These are phyloP conservation scores for Leucoraja ocellata DNA, from an alignment of 2,797 vertebrate species.

Conservation along the genomic window DNA sequence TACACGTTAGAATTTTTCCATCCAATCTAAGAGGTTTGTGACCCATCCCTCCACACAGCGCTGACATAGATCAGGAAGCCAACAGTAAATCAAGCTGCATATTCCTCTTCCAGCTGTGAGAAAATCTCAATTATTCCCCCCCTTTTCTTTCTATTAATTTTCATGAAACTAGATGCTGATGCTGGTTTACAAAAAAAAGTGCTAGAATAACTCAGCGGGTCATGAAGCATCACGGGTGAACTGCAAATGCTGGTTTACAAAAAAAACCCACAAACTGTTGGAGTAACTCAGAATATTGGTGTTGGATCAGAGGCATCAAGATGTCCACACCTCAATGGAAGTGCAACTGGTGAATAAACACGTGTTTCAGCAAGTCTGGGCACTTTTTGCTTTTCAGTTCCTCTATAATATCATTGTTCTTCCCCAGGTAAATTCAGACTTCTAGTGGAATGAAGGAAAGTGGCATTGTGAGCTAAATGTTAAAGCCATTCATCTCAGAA, in stretches of 20 bases:
- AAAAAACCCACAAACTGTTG: too few species aligned
- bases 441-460: too few species aligned
- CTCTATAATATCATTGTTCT: background rate
- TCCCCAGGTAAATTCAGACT: background rate
- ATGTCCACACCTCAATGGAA: background rate
- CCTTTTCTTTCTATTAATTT: background rate
- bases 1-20: background rate
- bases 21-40: background rate
- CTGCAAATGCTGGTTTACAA: too few species aligned
- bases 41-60: background rate
- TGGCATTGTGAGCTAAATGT: background rate
- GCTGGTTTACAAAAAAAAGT: too few species aligned
- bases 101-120: background rate
- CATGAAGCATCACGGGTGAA: too few species aligned
- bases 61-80: background rate
- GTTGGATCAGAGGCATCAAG: background rate
- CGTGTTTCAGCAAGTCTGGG: background rate
- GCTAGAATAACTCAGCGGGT: too few species aligned
- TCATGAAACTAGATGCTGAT: too few species aligned
- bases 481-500: background rate
- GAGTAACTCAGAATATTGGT: too few species aligned
- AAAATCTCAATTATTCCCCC: background rate
- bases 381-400: background rate
- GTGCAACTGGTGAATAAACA: background rate
- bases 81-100: background rate